phyloP scores from a whole-genome alignment of 2,888 invertebrate genomes.

The Cephalotes varians region DNA sequence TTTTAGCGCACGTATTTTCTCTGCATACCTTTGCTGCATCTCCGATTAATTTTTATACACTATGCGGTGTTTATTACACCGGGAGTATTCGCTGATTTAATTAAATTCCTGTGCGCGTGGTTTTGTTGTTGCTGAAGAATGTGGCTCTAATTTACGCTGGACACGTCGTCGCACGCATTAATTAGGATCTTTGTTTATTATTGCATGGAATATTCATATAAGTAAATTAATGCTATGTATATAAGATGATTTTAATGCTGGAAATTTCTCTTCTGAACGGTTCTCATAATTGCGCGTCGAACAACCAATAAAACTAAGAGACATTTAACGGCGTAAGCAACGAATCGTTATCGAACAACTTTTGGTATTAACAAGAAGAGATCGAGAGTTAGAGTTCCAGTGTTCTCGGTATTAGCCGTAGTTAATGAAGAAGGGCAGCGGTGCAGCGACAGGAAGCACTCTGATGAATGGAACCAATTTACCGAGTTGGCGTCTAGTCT shows the following conservation, averaged over 20 bases:
- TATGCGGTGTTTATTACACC: constrained; percentile 28
- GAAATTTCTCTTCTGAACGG: background rate
- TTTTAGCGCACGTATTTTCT: background rate
- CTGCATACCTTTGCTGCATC: constrained; percentile 23
- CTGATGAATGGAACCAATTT: constrained; percentile 82
- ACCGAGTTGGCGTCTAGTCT: constrained; percentile 78
- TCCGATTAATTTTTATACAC: constrained; percentile 40
- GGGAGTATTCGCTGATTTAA: constrained; percentile 32
- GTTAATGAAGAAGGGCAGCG: constrained; percentile 58
- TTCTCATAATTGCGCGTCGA: constrained; percentile 3
- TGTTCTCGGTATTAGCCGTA: constrained; percentile 64
- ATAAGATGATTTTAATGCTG: constrained; percentile 5
- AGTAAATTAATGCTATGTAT: background rate
- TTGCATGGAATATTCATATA: background rate
- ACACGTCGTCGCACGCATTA: background rate
- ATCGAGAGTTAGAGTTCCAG: constrained; percentile 59
- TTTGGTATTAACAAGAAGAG: constrained; percentile 47
- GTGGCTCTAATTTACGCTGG: constrained; percentile 2
- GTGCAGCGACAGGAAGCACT: constrained; percentile 74
- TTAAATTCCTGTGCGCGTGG: constrained; percentile 36
- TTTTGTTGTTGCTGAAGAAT: constrained; percentile 28
- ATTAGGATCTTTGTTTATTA: constrained; percentile 16
- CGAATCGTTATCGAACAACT: constrained; percentile 43
- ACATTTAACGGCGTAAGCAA: constrained; percentile 38
- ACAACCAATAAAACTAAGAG: constrained; percentile 21